phyloP scores from a whole-genome alignment of 2,888 invertebrate genomes.

The Trichacis sp. region DNA sequence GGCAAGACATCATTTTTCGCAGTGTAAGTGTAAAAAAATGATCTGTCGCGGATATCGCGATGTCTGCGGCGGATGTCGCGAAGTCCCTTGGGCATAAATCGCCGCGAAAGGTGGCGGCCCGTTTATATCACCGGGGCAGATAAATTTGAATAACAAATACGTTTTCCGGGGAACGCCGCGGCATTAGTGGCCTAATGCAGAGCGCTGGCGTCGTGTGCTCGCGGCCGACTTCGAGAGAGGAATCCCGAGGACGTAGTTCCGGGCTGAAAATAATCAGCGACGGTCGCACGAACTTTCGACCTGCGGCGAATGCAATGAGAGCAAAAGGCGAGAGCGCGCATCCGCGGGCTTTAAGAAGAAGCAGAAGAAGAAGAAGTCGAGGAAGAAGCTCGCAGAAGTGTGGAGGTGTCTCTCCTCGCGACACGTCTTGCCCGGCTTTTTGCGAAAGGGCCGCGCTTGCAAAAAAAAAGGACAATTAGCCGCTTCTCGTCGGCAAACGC shows the following conservation, averaged over 20 bases:
- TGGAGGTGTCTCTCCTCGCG: constrained; percentile 30
- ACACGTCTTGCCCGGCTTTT: constrained; percentile 16
- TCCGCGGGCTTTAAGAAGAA: no score
- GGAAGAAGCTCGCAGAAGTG: constrained; percentile 29
- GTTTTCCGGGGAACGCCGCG: neutral
- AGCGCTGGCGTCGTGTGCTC: constrained; percentile 19
- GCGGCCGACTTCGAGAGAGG: constrained; percentile 40
- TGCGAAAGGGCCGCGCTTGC: constrained; percentile 13
- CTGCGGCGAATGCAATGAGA: constrained; percentile 60
- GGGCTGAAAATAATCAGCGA: constrained; percentile 63
- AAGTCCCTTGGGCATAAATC: no score
- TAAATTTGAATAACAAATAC: neutral
- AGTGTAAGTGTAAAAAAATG: no score
- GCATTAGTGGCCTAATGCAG: constrained; percentile 34
- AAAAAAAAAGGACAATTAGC: constrained; percentile 27
- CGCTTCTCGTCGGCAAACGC: neutral
- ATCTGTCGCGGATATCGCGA: no score
- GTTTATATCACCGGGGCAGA: no score
- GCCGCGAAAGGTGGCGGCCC: no score
- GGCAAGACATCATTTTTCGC: no score
- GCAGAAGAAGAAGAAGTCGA: no score
- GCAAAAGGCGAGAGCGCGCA: constrained; percentile 54
- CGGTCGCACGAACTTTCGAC: constrained; percentile 64
- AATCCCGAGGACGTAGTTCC: constrained; percentile 58
- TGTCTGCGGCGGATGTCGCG: no score